Conservation (phyloP, 2,797 vertebrate genomes). For the Rhynchotus rufescens region DNA sequence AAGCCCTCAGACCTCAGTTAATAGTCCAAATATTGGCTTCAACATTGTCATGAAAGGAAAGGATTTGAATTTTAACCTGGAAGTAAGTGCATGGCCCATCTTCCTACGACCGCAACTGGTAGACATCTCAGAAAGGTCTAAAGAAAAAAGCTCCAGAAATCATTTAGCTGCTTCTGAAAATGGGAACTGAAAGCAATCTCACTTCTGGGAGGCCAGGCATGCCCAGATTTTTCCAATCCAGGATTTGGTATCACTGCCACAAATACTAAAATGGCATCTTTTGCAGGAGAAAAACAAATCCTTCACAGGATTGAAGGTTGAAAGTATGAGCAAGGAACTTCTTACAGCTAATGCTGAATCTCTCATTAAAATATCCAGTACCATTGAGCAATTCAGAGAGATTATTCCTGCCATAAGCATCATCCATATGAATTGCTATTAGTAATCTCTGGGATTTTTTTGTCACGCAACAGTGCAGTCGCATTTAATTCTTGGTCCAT, state of each 20-base stretch:
- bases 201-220: neutral
- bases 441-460: neutral
- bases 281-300: neutral
- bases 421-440: neutral
- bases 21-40: neutral
- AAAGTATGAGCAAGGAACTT: neutral
- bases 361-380: neutral
- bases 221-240: rapidly evolving
- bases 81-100: neutral
- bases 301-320: neutral
- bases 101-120: neutral
- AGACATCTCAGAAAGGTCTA: neutral
- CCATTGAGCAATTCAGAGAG: neutral
- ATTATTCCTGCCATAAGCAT: neutral
- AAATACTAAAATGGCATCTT: neutral
- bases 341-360: neutral
- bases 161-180: neutral
- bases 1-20: rapidly evolving
- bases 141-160: neutral
- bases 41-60: neutral
- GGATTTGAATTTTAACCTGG: neutral
- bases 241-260: neutral
- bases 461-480: neutral
- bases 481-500: neutral
- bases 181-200: neutral